Percentiles rank a stretch among this genome's conserved stretches.
Conservation (phyloP, 2,113 vertebrate species). For the Montifringilla adamsi region DNA sequence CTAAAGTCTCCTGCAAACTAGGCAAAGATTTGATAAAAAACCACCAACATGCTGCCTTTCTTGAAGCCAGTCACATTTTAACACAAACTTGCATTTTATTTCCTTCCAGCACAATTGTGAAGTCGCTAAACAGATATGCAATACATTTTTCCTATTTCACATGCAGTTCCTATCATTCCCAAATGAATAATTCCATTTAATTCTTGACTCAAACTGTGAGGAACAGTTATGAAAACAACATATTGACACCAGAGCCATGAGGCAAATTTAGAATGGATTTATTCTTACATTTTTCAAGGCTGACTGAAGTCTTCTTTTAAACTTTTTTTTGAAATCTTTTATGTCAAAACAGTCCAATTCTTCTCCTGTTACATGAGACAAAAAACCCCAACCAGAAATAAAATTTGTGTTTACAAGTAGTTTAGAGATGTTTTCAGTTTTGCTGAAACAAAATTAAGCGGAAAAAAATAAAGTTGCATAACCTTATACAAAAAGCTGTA, state of each 20-base stretch:
- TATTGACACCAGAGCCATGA: not conserved
- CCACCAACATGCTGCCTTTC: not conserved
- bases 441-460: not conserved
- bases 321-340: conserved; percentile 66
- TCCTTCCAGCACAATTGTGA: not conserved
- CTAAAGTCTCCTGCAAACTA: not conserved
- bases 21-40: not conserved
- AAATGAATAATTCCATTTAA: not conserved
- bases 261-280: not conserved
- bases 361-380: conserved; percentile 52
- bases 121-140: not conserved
- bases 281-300: conserved; percentile 78
- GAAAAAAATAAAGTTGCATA: not conserved
- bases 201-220: not conserved
- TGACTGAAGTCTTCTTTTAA: conserved; percentile 69
- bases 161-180: not conserved
- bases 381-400: not conserved
- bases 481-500: not conserved
- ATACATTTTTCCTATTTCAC: not conserved
- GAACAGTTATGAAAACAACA: not conserved
- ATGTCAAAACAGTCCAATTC: conserved; percentile 66
- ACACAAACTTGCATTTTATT: not conserved
- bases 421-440: not conserved
- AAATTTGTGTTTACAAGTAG: not conserved
- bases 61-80: not conserved